Base-by-base conservation (phyloP, 2,113 vertebrate species). In the Atherinomorus stipes region DNA sequence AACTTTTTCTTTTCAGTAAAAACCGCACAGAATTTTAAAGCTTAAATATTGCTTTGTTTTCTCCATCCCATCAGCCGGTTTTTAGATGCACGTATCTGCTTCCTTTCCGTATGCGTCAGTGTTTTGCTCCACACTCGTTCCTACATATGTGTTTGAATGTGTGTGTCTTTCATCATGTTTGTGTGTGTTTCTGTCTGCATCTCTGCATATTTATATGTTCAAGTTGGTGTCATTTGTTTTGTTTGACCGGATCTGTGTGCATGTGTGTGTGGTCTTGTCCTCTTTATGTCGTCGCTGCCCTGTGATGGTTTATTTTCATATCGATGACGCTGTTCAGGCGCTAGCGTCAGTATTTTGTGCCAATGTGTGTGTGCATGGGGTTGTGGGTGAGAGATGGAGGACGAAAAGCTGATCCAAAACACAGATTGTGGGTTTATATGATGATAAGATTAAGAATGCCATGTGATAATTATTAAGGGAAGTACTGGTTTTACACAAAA, bases 281-380 rank as follows among this genome's bases (percentile, higher is more conserved):
- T 62, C 52, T 69, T 61, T 70, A 53, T 81, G 82, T 84, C 70
- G 16, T 79, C 86, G 67, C 81, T 60, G 62, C 49, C 74, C 47
- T 21, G 3, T 23, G 57, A 25, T 57, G 52, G 84, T 89, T 91
- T 90, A 90, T 91, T 91, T 89, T 79, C 50, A 72, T 60, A 38
- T 79, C 34, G 19, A 56, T 76, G 75, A 69, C 15, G 73, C 59
- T 49, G 61, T 21, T 72, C 23, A n/a, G 70, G 66, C 72, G 28
- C 52, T 66, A 61, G 74, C 81, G 75, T 83, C 77, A 63, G 73
- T 85, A 80, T 76, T 40, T 19, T 23, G 23, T 58, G 51, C 62
- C 60, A 69, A 38, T 66, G 28, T 64, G 45, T 65, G n/a, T 44
- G 60, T 38, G 66, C 28, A 31, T 31, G 26, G 23, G 25, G 13